These are phyloP conservation scores for Agriopis marginaria DNA, from an alignment of 2,888 invertebrate genomes.

Conservation along the genomic window DNA sequence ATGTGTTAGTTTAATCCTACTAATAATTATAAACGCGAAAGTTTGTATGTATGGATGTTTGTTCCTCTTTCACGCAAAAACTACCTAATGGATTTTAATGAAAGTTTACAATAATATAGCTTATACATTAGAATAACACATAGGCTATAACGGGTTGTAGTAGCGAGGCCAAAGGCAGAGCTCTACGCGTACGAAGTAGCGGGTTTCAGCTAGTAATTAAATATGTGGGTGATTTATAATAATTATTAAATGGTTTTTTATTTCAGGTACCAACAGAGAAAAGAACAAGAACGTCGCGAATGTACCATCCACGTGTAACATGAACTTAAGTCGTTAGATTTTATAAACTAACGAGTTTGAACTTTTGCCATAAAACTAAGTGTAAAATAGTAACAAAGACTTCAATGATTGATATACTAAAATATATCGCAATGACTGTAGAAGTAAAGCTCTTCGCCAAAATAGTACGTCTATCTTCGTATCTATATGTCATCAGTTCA, in stretches of 20 bases:
- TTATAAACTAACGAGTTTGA: conserved; percentile 41
- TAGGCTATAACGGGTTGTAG: too few relatives aligned
- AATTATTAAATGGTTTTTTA: conserved; percentile 32
- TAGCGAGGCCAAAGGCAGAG: too few relatives aligned
- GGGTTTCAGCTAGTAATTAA: too few relatives aligned
- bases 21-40: too few relatives aligned
- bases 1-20: too few relatives aligned
- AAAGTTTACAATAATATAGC: too few relatives aligned
- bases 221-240: too few relatives aligned
- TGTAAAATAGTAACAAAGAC: conserved; percentile 7
- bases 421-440: neutral
- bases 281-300: conserved; percentile 91
- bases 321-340: conserved; percentile 51
- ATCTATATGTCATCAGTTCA: neutral
- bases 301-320: conserved; percentile 91
- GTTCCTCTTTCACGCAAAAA: too few relatives aligned
- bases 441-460: neutral
- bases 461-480: neutral
- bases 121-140: too few relatives aligned
- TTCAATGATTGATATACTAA: conserved; percentile 2
- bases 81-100: too few relatives aligned
- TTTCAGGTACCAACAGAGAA: conserved; percentile 90
- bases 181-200: too few relatives aligned
- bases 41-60: too few relatives aligned
- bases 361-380: conserved; percentile 31